phyloP scores from a whole-genome alignment of 2,888 invertebrate species.

The Argynnis bischoffii region DNA sequence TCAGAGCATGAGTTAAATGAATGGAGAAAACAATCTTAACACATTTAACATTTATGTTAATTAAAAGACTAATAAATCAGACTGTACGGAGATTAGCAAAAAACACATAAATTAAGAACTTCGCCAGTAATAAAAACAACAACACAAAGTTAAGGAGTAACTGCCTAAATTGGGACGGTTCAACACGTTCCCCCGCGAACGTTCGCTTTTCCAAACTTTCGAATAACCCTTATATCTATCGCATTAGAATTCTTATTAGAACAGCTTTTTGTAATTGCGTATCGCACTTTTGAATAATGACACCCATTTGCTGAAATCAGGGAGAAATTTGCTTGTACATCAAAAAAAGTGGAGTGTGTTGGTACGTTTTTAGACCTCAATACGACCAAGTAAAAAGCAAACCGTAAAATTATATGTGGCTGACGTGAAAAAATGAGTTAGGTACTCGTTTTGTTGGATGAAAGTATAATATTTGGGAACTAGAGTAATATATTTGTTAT shows the following conservation, averaged over 20 bases:
- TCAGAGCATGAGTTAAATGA: background rate
- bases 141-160: constrained; percentile 32
- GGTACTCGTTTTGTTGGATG: too few relatives aligned
- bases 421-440: too few relatives aligned
- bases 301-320: constrained; percentile 26
- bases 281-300: constrained; percentile 28
- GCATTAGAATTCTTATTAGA: background rate
- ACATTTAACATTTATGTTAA: constrained; percentile 15
- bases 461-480: too few relatives aligned
- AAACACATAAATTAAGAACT: constrained; percentile 34
- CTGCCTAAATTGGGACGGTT: constrained; percentile 28
- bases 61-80: constrained; percentile 31
- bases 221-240: constrained; percentile 2
- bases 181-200: constrained; percentile 27
- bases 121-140: constrained; percentile 32
- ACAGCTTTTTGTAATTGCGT: background rate
- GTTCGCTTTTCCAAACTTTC: background rate
- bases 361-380: background rate
- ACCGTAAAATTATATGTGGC: too few relatives aligned
- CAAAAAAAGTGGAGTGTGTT: background rate
- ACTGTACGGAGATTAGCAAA: constrained; percentile 22
- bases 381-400: too few relatives aligned
- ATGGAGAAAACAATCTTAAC: background rate
- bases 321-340: constrained; percentile 18
- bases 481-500: too few relatives aligned